These are phyloP conservation scores for Xerus rutilus DNA, from an alignment of 2,797 vertebrate species.

Conservation along the genomic window DNA sequence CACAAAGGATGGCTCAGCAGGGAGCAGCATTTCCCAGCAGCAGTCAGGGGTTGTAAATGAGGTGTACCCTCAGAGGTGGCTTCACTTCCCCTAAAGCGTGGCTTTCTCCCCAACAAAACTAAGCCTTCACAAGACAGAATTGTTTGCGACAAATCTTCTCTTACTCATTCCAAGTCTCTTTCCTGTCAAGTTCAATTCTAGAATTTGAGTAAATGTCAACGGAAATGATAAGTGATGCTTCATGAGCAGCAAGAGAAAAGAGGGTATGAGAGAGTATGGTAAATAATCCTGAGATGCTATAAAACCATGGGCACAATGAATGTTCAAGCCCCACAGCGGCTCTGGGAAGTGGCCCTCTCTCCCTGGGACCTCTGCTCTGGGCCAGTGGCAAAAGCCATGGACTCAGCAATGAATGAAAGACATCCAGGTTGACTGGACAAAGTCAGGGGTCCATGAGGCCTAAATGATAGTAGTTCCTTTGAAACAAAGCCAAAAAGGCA, in stretches of 20 bases:
- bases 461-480: neutral
- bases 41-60: neutral
- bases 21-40: neutral
- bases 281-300: constrained; percentile 53
- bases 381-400: constrained; percentile 1
- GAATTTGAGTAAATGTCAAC: constrained; percentile 32
- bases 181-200: constrained; percentile 4
- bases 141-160: constrained; percentile 35
- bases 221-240: constrained; percentile 35
- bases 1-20: neutral
- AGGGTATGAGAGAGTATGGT: neutral
- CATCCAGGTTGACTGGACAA: neutral
- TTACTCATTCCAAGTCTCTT: constrained; percentile 57
- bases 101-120: neutral
- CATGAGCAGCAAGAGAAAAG: constrained; percentile 11
- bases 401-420: neutral
- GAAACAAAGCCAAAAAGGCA: constrained; percentile 65
- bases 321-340: neutral
- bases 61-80: neutral
- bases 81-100: neutral
- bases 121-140: constrained; percentile 30
- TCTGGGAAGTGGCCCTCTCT: neutral
- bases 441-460: neutral
- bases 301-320: constrained; percentile 40
- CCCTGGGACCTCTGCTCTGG: neutral